These are phyloP conservation scores for Eupithecia vulgata DNA, from an alignment of 2,888 invertebrate genomes.

Conservation along the genomic window DNA sequence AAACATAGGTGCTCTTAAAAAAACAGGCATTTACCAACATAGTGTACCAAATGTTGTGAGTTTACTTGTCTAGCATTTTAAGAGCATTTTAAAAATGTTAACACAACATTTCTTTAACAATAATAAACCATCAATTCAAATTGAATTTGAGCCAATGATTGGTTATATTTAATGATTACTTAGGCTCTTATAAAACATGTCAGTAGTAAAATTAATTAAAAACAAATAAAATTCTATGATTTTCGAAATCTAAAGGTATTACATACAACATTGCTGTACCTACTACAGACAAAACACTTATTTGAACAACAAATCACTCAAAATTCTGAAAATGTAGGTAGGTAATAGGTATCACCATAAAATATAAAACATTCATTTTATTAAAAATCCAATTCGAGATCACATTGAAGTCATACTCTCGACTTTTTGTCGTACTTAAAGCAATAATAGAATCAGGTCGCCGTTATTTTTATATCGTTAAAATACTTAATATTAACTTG, in stretches of 20 bases:
- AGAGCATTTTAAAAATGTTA: conserved; percentile 15
- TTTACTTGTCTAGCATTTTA: background rate
- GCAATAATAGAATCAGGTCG: conserved; percentile 74
- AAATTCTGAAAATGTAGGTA: conserved; percentile 37
- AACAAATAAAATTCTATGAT: conserved; percentile 17
- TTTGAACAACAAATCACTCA: conserved; percentile 27
- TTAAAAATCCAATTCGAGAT: conserved; percentile 77
- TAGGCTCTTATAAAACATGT: conserved; percentile 9
- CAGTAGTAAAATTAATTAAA: conserved; percentile 11
- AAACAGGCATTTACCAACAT: background rate
- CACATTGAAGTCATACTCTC: conserved; percentile 72
- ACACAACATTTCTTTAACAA: conserved; percentile 27
- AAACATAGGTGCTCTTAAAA: conserved; percentile 29
- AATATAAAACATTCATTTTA: conserved; percentile 53
- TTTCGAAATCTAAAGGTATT: conserved; percentile 12
- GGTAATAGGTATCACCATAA: conserved; percentile 20
- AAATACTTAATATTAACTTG: conserved; percentile 10
- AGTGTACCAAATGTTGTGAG: conserved; percentile 3
- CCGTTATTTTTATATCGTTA: conserved; percentile 45
- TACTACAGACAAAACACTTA: conserved; percentile 5
- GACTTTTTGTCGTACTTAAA: conserved; percentile 77
- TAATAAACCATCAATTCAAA: conserved; percentile 22
- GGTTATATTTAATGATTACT: conserved; percentile 3
- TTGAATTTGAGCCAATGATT: conserved; percentile 3
- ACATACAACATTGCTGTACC: conserved; percentile 8